A percentile compares a stretch with the other conserved stretches of the same genome.
Conservation (phyloP, 2,888 invertebrate species). For the Pherbina coryleti region DNA sequence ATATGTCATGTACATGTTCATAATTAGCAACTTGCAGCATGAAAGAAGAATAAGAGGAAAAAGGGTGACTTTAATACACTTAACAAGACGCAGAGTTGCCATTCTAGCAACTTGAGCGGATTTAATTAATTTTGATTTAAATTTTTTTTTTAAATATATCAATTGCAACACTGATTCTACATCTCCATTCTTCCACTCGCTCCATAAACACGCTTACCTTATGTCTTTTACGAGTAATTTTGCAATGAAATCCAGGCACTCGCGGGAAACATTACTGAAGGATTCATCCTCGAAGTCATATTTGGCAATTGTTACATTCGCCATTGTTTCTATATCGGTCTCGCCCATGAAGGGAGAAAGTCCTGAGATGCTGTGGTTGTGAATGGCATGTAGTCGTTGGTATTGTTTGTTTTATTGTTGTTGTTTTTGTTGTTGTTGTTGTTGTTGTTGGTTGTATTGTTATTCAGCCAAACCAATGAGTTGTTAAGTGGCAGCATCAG, state of each 20-base stretch:
- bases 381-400: slow-evolving; percentile 36
- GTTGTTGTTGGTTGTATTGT: slow-evolving; percentile 41
- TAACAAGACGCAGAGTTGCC: slow-evolving; percentile 46
- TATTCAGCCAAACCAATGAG: slow-evolving; percentile 39
- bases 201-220: slow-evolving; percentile 75
- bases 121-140: background rate
- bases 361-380: slow-evolving; percentile 82
- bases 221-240: slow-evolving; percentile 92
- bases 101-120: slow-evolving; percentile 6
- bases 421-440: slow-evolving; percentile 33
- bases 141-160: background rate
- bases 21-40: background rate
- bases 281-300: slow-evolving; percentile 98
- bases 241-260: slow-evolving; percentile 95
- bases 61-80: background rate
- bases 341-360: slow-evolving; percentile 99
- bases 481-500: slow-evolving; percentile 18
- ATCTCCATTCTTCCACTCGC: background rate
- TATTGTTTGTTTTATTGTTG: slow-evolving; percentile 42
- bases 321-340: slow-evolving; percentile 97
- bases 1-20: background rate
- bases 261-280: slow-evolving; percentile 93
- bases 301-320: slow-evolving; percentile 97
- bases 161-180: background rate
- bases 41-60: no score